Evolutionary conservation across 2,888 invertebrate genomes (phyloP).

Genomic region (Polymixis lichenea): DNA sequence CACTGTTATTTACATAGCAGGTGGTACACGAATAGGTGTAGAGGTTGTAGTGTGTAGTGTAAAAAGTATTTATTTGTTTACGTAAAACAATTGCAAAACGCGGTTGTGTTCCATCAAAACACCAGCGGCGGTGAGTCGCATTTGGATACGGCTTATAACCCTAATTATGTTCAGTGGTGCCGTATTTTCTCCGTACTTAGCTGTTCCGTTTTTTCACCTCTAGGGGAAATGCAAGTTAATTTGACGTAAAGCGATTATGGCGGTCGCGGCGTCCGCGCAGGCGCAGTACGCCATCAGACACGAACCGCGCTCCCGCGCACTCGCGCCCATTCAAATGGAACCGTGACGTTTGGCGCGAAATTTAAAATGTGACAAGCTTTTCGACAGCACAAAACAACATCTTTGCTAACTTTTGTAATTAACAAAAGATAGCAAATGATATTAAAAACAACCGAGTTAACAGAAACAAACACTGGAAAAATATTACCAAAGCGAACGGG

Average conservation of each 20-base stretch:
- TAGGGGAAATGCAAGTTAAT: slow-evolving; percentile 86
- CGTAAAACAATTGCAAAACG: slow-evolving; percentile 13
- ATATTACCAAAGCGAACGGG: slow-evolving; percentile 67
- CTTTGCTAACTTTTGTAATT: slow-evolving; percentile 84
- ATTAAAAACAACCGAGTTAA: slow-evolving; percentile 49
- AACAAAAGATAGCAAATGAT: slow-evolving; percentile 84
- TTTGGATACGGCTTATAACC: slow-evolving; percentile 76
- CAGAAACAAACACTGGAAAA: slow-evolving; percentile 32
- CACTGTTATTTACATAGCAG: too few relatives aligned
- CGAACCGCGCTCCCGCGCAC: slow-evolving; percentile 79
- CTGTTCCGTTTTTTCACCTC: slow-evolving; percentile 86
- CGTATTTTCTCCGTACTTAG: slow-evolving; percentile 81
- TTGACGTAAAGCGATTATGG: slow-evolving; percentile 84
- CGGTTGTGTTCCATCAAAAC: slow-evolving; percentile 2
- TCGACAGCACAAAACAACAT: slow-evolving; percentile 60
- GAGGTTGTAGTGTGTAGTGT: too few relatives aligned
- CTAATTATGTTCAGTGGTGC: slow-evolving; percentile 83
- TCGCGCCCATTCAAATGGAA: slow-evolving; percentile 60
- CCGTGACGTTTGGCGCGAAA: slow-evolving; percentile 71
- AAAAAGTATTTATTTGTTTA: slow-evolving; percentile 19
- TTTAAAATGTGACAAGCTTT: slow-evolving; percentile 59
- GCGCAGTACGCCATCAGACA: slow-evolving; percentile 80
- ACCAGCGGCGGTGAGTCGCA: background rate
- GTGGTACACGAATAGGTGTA: too few relatives aligned
- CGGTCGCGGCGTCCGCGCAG: slow-evolving; percentile 71